These are phyloP conservation scores for Lagenorhynchus albirostris DNA, from an alignment of 2,113 vertebrate species.

Conservation along the genomic window DNA sequence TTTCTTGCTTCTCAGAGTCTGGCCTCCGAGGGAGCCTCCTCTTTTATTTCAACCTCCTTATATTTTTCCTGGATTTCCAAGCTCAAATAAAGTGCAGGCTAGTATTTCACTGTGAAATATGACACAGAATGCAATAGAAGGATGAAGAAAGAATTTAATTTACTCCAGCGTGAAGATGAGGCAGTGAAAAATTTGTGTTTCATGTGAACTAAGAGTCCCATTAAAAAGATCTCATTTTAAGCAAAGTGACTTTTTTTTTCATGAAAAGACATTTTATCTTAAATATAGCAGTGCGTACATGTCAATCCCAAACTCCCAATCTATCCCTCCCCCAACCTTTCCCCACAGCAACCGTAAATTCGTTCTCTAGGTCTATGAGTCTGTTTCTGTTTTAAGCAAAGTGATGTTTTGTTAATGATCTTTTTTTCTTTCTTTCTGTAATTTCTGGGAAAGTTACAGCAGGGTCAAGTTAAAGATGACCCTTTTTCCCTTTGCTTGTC, in stretches of 20 bases:
- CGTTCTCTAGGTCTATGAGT: too few relatives aligned
- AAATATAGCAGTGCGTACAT: too few relatives aligned
- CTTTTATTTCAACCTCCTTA: background rate
- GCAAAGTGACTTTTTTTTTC: too few relatives aligned
- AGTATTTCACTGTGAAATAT: background rate
- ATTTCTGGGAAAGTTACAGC: background rate
- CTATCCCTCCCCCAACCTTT: too few relatives aligned
- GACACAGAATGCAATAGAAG: background rate
- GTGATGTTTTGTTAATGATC: background rate
- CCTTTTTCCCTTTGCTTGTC: background rate
- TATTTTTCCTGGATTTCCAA: constrained; percentile 13
- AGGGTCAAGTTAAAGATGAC: background rate
- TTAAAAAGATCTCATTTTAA: background rate
- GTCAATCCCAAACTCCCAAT: too few relatives aligned
- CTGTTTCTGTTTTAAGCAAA: background rate
- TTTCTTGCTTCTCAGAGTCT: background rate
- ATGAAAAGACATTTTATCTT: too few relatives aligned
- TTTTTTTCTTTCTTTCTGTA: background rate
- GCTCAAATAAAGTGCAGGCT: background rate
- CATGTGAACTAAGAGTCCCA: background rate
- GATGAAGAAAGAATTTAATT: background rate
- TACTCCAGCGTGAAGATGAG: background rate
- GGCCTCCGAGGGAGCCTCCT: background rate
- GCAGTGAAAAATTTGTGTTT: background rate
- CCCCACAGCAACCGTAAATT: too few relatives aligned